phyloP scores from a whole-genome alignment of 2,113 vertebrate species.

The Probosciger aterrimus region DNA sequence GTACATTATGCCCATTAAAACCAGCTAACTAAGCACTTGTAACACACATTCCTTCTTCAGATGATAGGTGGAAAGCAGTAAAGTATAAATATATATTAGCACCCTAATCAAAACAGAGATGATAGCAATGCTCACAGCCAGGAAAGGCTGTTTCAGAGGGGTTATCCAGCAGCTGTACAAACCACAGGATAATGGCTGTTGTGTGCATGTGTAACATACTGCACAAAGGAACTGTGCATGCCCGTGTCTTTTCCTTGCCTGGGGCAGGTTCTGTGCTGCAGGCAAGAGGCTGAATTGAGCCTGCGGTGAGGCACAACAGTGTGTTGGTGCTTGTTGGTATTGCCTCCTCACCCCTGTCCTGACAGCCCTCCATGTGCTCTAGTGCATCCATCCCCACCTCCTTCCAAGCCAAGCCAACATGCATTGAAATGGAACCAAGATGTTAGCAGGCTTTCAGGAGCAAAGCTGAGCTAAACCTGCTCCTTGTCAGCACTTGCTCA shows the following conservation, averaged over 20 bases:
- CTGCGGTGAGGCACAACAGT: neutral
- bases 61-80: neutral
- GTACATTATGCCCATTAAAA: neutral
- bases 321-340: neutral
- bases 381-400: neutral
- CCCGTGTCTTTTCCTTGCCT: neutral
- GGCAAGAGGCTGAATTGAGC: neutral
- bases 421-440: neutral
- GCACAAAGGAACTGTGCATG: neutral
- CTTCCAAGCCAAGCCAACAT: neutral
- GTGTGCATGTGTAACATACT: accelerated
- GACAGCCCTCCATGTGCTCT: neutral
- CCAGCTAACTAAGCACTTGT: neutral
- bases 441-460: neutral
- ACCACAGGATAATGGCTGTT: neutral
- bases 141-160: neutral
- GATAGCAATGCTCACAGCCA: neutral
- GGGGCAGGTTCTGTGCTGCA: neutral
- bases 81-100: neutral
- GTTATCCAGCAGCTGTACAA: accelerated
- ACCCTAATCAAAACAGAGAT: neutral
- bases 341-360: neutral
- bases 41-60: neutral
- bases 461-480: neutral
- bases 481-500: neutral